Evolutionary conservation across 2,113 vertebrate genomes (phyloP), one percentile per base, ranked within the genome.

Genomic region (Sturnira hondurensis): DNA sequence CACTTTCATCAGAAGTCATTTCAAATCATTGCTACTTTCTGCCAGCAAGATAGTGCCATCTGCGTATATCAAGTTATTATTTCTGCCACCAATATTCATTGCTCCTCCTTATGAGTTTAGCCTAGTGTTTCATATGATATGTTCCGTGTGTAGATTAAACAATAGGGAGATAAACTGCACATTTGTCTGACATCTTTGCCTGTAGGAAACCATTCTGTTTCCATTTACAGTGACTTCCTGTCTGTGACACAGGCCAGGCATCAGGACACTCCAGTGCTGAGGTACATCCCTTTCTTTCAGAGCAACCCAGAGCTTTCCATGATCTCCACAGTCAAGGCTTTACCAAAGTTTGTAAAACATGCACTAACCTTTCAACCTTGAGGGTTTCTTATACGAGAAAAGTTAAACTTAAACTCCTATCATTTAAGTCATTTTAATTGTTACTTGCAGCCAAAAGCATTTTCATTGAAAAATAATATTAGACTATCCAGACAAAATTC

Each of bases 381-480:
- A 36, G 43, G 65, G 47, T 50, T 86, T 63, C 78, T 88, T 85
- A 80, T 9, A 17, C 47, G 47, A 87, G 76, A 61, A 82, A 63
- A 50, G 41, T 47, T 45, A 38, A n/a, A 45, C 15, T 41, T 56
- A 31, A 73, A 74, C 12, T 22, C 67, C n/a, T 3, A 4, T 11
- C 33, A 11, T 70, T 80, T 61, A 11, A 54, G 43, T 36, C 43
- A 36, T 36, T 63, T 45, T 88, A 82, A 68, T 45, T 93, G 67
- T 91, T 81, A 93, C 31, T 86, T 95, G 86, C 41, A 91, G 96
- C 43, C 67, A 81, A 81, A 93, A 31, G 22, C 33, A 91, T 87
- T 77, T 77, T 86, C 91, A 83, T 43, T 63, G 77, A 93, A 74
- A 84, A 73, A 38, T 36, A 87, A 61, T 31, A 84, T 41, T 76